Conservation (phyloP, 1,140 invertebrate species). For the Drosophila setifemur region DNA sequence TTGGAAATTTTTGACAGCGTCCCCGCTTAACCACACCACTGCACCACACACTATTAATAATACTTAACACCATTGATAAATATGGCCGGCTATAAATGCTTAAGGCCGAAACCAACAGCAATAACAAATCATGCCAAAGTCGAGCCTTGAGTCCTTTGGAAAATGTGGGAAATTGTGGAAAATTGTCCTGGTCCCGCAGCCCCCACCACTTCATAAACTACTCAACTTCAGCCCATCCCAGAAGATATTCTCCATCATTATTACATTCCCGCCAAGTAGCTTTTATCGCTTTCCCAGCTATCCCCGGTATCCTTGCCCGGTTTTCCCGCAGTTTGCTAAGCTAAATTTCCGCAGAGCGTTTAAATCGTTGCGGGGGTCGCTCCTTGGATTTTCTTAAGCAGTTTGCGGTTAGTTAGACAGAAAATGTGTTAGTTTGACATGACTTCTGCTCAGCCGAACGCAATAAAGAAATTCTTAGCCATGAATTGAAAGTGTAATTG, state of each 20-base stretch:
- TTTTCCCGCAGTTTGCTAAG: not conserved
- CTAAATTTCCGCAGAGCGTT: conserved; percentile 32
- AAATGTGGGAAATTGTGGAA: conserved; percentile 27
- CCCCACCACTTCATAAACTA: conserved; percentile 63
- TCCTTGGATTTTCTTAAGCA: conserved; percentile 39
- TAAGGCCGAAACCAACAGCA: conserved; percentile 30
- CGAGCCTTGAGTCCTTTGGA: conserved; percentile 40
- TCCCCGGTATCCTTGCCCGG: not conserved
- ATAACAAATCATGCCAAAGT: conserved; percentile 55
- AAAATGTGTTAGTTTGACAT: conserved; percentile 62
- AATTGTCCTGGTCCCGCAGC: conserved; percentile 46
- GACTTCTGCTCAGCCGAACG: conserved; percentile 17
- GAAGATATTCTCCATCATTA: conserved; percentile 58
- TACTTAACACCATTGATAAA: conserved; percentile 70
- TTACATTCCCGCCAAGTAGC: conserved; percentile 70
- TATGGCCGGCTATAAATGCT: conserved; percentile 62
- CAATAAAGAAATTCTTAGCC: conserved; percentile 52
- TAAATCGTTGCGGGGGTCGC: conserved; percentile 25
- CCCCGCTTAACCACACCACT: not conserved
- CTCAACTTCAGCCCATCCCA: conserved; percentile 37
- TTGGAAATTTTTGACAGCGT: conserved; percentile 31
- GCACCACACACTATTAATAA: conserved; percentile 69
- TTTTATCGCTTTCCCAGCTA: not conserved
- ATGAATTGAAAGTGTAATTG: conserved; percentile 41
- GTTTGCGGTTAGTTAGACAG: conserved; percentile 72